Evolutionary conservation across 2,888 invertebrate genomes (phyloP), one percentile per base, ranked within the genome.

Genomic region (Nasonovia ribisnigri): DNA sequence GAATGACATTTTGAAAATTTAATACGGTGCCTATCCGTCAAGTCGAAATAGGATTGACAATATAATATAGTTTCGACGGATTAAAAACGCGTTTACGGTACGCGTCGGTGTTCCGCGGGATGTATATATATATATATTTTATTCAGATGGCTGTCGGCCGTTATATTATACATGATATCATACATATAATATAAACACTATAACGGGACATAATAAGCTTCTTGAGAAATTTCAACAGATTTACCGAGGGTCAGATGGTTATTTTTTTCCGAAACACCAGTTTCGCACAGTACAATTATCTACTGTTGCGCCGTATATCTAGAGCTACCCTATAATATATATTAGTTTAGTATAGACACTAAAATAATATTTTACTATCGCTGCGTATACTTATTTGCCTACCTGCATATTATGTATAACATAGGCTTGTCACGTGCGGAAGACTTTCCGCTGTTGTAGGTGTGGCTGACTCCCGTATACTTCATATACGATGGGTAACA

Each of bases 161-260:
- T 60, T 57, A 57, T 77, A 36, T 36, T 77, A 24, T 77, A 36
- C 42, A 42, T 36, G n/a, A 67, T 60, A 67, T 67, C 67, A 11
- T 42, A 42, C 36, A 8, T 46, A 48, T 46, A 48, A 77, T 60
- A 43, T 86, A 48, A 86, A 46, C 36, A 46, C n/a, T 88, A 90
- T 90, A 90, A 90, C 90, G 90, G 90, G 77, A 84, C 90, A 51
- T 90, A 90, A 90, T 90, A 90, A 90, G 77, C n/a, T 51, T 84
- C 42, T 51, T 77, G 51, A 51, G 57, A 57, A 57, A 89, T 89
- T 90, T 89, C n/a, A 13, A 57, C 57, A 57, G 46, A 36, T 54
- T 88, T 88, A 88, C 88, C 88, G 29, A 26, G 42, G 89, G 57
- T 54, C 54, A 57, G 88, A 54, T 42, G 54, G 29, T 16, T 26